These are phyloP conservation scores for Huso huso DNA, from an alignment of 2,797 vertebrate species.

Conservation along the genomic window DNA sequence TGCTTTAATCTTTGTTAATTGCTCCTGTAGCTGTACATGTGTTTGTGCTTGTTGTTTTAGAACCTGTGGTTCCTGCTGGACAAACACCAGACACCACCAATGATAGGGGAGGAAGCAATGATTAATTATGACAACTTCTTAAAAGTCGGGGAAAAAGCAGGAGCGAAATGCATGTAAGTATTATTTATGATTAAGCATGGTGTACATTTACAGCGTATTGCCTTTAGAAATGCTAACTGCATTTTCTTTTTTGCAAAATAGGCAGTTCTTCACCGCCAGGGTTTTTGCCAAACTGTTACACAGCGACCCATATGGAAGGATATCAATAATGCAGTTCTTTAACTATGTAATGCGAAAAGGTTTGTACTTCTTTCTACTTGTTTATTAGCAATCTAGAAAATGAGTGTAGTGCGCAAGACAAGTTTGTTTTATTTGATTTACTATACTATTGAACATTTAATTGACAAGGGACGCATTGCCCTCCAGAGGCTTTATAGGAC, in stretches of 20 bases:
- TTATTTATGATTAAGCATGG: neutral
- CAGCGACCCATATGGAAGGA: conserved; percentile 86
- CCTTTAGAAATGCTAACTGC: neutral
- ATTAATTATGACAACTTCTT: conserved; percentile 91
- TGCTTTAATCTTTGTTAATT: too few species aligned
- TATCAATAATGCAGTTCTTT: conserved; percentile 98
- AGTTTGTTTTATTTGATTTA: too few species aligned
- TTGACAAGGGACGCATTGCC: too few species aligned
- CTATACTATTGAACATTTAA: too few species aligned
- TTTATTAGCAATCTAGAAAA: too few species aligned
- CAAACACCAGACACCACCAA: conserved; percentile 89
- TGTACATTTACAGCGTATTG: neutral
- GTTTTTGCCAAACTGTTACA: conserved; percentile 90
- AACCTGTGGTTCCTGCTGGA: conserved; percentile 95
- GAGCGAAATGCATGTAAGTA: conserved; percentile 86
- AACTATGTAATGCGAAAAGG: conserved; percentile 99
- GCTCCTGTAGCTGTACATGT: neutral
- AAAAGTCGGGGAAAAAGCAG: conserved; percentile 86
- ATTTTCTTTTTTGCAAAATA: conserved; percentile 36
- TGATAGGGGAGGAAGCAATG: conserved; percentile 91
- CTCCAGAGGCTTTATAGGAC: too few species aligned
- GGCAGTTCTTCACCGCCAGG: conserved; percentile 89
- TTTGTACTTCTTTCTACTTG: conserved; percentile 34
- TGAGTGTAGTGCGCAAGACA: too few species aligned
- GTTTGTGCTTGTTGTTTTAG: conserved; percentile 45